These are phyloP conservation scores for Andricus quercusramuli DNA, from an alignment of 2,888 invertebrate species.

Conservation along the genomic window DNA sequence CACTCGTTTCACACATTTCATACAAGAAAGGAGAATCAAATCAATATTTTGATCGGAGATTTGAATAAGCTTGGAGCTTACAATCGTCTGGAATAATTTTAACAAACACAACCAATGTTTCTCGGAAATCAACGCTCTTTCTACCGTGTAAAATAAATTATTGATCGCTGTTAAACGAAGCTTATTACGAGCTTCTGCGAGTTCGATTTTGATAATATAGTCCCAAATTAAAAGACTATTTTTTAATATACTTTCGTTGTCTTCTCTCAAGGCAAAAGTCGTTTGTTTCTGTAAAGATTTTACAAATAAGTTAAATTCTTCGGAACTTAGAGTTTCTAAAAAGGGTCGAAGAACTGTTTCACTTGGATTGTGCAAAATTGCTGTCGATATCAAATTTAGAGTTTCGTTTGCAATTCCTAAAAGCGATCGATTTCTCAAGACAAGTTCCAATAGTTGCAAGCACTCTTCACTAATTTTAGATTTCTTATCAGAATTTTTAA, in stretches of 20 bases:
- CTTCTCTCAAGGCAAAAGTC: not conserved
- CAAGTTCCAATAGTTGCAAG: not conserved
- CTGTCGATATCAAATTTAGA: not conserved
- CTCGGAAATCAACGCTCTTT: not conserved
- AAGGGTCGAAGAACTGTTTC: conserved; percentile 20
- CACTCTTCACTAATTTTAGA: conserved; percentile 1
- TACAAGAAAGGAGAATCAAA: conserved; percentile 30
- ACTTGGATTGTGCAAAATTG: conserved; percentile 5
- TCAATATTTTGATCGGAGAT: conserved; percentile 33
- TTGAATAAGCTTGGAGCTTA: conserved; percentile 26
- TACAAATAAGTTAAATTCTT: conserved; percentile 4
- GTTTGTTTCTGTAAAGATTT: conserved; percentile 16
- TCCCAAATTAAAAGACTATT: conserved; percentile 23
- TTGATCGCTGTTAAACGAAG: conserved; percentile 27
- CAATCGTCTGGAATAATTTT: conserved; percentile 25
- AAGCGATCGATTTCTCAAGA: conserved; percentile 24
- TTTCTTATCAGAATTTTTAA: not conserved
- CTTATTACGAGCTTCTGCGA: conserved; percentile 22
- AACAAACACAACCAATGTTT: conserved; percentile 25
- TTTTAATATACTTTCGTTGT: not conserved
- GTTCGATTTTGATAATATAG: conserved; percentile 9
- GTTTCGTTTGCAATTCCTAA: conserved; percentile 21
- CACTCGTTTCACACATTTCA: conserved; percentile 32
- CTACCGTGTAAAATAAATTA: conserved; percentile 1
- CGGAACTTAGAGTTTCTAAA: conserved; percentile 9